Evolutionary conservation across 2,797 vertebrate species (phyloP), one percentile per base, ranked within the genome.

Genomic region (Halcyon smyrnensis): DNA sequence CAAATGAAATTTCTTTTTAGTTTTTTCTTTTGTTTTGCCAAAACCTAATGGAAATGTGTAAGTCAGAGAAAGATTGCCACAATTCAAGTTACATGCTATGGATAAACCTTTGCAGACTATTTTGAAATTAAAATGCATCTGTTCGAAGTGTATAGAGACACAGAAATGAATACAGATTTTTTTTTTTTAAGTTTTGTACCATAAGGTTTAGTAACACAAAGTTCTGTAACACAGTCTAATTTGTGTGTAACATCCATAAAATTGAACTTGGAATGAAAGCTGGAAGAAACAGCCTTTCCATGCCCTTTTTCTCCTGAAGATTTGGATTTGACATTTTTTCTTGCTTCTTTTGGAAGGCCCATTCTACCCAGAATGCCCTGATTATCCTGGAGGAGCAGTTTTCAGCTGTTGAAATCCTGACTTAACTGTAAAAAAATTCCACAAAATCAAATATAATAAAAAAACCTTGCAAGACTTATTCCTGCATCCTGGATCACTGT

Each of bases 121-220:
- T 97, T 18, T 78, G 34, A 89, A 88, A 85, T 63, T 19, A 78
- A 95, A 88, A 81, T 45, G 36, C 28, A 82, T 75, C 36, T 82
- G 46, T 46, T 84, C 2, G 0, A 90, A 91, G 39, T 36, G 21
- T 67, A 50, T 59, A 34, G 37, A 69, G 41, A 64, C 15, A 69
- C 21, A 95, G 46, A 48, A 16, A 67, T n/a, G 25, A 89, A 84
- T 23, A 63, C 1, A 0, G 9, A 11, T 17, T 51, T 28, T n/a
- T 36, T 3, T 54, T 56, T 79, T 67, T 60, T 2, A 32, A 41
- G 12, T 90, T 88, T 65, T 78, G 11, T 57, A 68, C 45, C 65
- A 12, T 57, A 71, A 73, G 15, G 11, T 78, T 96, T 79, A 65
- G n/a, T 37, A 85, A 69, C 37, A 89, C 12, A 64, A 53, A 46